Percentiles rank a stretch among this genome's conserved stretches.
Conservation (phyloP, 2,113 vertebrate genomes). For the Pycnonotus jocosus region DNA sequence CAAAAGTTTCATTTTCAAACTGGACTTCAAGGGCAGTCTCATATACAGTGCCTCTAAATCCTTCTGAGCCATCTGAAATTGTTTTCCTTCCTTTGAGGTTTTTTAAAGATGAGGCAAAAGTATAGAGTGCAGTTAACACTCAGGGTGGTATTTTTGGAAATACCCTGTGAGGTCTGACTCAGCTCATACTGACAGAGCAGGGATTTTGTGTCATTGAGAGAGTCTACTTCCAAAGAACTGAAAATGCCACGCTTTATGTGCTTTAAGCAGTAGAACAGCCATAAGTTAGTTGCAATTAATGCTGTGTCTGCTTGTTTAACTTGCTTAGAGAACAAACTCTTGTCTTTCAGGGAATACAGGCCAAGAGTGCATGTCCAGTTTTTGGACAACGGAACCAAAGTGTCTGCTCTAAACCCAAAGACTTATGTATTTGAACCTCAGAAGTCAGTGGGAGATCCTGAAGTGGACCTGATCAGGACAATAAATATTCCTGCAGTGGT, state of each 20-base stretch:
- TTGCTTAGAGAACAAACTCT: neutral
- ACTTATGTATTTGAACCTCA: slow-evolving; percentile 85
- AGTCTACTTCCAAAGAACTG: neutral
- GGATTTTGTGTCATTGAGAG: neutral
- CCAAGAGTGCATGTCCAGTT: slow-evolving; percentile 83
- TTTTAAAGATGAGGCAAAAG: neutral
- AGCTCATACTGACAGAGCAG: neutral
- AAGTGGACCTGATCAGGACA: slow-evolving; percentile 85
- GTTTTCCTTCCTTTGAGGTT: neutral
- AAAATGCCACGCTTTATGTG: neutral
- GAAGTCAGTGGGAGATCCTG: slow-evolving; percentile 84
- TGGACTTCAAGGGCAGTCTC: neutral
- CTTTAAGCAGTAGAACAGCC: neutral
- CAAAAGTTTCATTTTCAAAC: neutral
- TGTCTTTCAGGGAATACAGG: slow-evolving; percentile 82
- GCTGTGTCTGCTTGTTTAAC: neutral
- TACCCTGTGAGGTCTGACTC: neutral
- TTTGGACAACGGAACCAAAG: slow-evolving; percentile 84
- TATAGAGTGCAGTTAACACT: fast-evolving
- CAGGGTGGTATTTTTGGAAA: neutral
- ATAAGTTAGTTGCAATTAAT: neutral
- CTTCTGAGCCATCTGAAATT: neutral
- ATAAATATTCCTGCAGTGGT: slow-evolving; percentile 92
- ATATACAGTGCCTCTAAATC: neutral
- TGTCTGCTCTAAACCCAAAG: slow-evolving; percentile 86